Evolutionary conservation across 2,113 vertebrate species (phyloP), one percentile per base, ranked within the genome.

Genomic region (Larimichthys crocea): DNA sequence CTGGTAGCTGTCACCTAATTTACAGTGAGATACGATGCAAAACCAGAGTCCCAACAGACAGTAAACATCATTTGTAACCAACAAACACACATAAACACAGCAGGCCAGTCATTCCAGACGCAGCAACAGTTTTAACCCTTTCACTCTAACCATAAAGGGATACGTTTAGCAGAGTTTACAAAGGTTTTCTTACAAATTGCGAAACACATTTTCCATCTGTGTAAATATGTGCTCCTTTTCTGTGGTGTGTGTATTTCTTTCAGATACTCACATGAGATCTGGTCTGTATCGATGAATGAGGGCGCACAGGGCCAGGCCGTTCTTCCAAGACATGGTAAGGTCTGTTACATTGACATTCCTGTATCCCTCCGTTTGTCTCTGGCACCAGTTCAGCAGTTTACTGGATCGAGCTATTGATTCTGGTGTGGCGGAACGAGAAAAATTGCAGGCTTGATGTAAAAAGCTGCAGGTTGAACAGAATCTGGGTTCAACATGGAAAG

Each of bases 291-390:
- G 94, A 93, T 99, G 96, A 79, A 99, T 98, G 85, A 99, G 96
- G 31, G 98, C 97, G 69, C 97, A 99, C 19, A 99, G 93, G 19
- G 98, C 98, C 92, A 99, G 90, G 60, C 98, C 98, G 5, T 98
- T 99, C 90, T 99, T 99, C 98, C 98, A 99, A 0, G 98, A 99
- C 96, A 95, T 97, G 0, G 98, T 99, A 59, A 99, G 97, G 83
- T 99, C 98, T 0, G 95, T 95, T 46, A 99, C 98, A 0, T 92
- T 95, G 3, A 99, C 98, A 60, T 96, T 97, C 63, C 95, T 88
- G 40, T 98, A 99, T 40, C 98, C 98, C 67, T 99, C 97, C 0
- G 98, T 99, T 92, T 99, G 98, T 83, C 97, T 96, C 91, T 99
- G 98, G 94, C 98, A 99, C 98, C 98, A 99, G 62, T 94, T 96